phyloP scores from a whole-genome alignment of 2,113 vertebrate genomes.

The Amphiprion ocellaris region DNA sequence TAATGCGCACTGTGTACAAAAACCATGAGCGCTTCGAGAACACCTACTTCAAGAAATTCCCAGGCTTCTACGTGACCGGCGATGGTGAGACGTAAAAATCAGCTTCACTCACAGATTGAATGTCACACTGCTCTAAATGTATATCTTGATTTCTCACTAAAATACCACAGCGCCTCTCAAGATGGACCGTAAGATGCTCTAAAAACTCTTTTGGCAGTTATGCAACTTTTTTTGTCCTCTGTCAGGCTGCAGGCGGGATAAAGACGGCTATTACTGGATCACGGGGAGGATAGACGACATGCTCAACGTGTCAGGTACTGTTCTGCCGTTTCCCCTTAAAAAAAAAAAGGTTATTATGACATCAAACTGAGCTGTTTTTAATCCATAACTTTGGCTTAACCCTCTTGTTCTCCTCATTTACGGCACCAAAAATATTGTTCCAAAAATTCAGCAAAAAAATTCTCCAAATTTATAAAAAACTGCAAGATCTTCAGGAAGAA shows the following conservation, averaged over 20 bases:
- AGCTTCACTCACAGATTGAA: neutral
- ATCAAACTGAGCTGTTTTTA: neutral
- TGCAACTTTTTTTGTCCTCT: constrained; percentile 28
- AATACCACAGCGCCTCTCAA: neutral
- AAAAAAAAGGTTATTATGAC: neutral
- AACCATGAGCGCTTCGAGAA: constrained; percentile 86
- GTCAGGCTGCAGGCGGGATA: constrained; percentile 86
- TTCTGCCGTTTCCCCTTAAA: neutral
- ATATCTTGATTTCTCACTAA: neutral
- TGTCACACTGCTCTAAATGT: neutral
- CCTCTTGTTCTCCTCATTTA: too few relatives aligned
- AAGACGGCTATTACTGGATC: constrained; percentile 90
- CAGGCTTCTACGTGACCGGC: constrained; percentile 87
- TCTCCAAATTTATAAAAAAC: too few relatives aligned
- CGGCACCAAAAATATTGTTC: too few relatives aligned
- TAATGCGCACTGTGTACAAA: constrained; percentile 84
- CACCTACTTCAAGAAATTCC: constrained; percentile 88
- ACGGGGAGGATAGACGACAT: constrained; percentile 89
- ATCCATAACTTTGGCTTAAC: neutral
- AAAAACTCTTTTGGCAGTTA: neutral
- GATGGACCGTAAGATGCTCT: neutral
- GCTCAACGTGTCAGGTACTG: constrained; percentile 87
- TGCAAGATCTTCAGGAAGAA: too few relatives aligned
- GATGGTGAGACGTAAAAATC: constrained; percentile 78
- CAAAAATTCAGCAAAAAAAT: too few relatives aligned